Conservation (phyloP, 2,113 vertebrate species). For the Puma concolor region DNA sequence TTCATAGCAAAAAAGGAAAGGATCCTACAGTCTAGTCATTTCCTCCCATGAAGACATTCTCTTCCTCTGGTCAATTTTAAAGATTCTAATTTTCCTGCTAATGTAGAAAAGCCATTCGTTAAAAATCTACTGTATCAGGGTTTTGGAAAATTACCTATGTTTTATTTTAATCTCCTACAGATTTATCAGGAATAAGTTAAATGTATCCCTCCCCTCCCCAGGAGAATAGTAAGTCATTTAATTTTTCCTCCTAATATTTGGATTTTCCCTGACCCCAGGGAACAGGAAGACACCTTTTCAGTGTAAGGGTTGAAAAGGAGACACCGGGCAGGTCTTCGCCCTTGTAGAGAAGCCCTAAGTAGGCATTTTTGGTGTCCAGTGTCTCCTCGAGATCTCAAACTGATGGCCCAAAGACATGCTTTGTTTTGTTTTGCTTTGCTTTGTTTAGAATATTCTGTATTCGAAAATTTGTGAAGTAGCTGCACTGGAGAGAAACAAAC, state of each 20-base stretch:
- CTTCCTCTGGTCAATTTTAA: neutral
- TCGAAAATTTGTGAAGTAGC: neutral
- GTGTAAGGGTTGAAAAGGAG: neutral
- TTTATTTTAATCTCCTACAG: neutral
- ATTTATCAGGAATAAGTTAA: neutral
- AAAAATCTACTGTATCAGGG: neutral
- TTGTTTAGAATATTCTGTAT: neutral
- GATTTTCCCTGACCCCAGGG: neutral
- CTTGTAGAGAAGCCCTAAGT: neutral
- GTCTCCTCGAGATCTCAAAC: neutral
- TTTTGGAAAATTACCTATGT: neutral
- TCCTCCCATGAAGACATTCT: neutral
- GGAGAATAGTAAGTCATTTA: neutral
- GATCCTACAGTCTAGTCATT: neutral
- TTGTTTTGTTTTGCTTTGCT: neutral
- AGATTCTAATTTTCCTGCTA: neutral
- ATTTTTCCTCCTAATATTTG: neutral
- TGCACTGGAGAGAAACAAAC: neutral
- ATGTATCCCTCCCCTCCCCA: neutral
- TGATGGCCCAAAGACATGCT: neutral
- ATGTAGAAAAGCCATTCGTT: neutral
- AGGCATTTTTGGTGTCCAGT: neutral
- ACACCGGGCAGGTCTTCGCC: neutral
- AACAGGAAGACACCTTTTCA: neutral
- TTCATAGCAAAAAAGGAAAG: neutral